Conservation (phyloP, 2,113 vertebrate species). For the Mustela nigripes region DNA sequence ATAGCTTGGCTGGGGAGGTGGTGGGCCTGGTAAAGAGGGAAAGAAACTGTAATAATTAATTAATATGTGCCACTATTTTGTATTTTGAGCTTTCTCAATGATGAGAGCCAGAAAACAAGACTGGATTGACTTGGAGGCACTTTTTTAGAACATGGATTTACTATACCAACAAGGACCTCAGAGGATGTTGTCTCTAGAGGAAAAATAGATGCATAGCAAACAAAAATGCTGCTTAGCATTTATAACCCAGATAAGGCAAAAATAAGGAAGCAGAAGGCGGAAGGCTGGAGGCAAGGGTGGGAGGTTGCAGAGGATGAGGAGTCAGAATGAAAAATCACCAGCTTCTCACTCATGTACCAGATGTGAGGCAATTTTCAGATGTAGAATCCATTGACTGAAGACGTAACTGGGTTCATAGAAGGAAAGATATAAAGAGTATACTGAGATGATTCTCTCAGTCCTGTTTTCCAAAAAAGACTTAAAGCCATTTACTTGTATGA, state of each 20-base stretch:
- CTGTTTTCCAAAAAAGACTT: neutral
- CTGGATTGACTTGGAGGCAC: neutral
- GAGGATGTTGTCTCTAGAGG: neutral
- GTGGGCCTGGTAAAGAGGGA: neutral
- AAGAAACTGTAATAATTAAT: neutral
- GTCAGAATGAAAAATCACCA: neutral
- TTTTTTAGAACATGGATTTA: neutral
- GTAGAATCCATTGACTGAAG: neutral
- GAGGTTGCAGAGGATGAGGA: neutral
- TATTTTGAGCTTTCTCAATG: neutral
- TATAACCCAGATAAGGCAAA: neutral
- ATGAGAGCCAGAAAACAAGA: neutral
- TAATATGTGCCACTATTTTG: neutral
- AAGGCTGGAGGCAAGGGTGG: rapidly evolving
- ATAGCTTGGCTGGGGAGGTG: neutral
- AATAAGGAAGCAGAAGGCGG: neutral
- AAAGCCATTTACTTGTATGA: neutral
- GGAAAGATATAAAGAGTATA: rapidly evolving
- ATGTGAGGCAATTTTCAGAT: neutral
- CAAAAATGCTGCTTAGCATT: neutral
- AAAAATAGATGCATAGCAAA: neutral
- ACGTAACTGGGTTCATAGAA: neutral
- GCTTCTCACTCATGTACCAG: neutral
- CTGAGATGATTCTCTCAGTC: neutral
- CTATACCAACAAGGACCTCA: neutral